A percentile compares a stretch with the other conserved stretches of the same genome.
Conservation (phyloP, 2,797 vertebrate species). For the Catostomus latipinnis region DNA sequence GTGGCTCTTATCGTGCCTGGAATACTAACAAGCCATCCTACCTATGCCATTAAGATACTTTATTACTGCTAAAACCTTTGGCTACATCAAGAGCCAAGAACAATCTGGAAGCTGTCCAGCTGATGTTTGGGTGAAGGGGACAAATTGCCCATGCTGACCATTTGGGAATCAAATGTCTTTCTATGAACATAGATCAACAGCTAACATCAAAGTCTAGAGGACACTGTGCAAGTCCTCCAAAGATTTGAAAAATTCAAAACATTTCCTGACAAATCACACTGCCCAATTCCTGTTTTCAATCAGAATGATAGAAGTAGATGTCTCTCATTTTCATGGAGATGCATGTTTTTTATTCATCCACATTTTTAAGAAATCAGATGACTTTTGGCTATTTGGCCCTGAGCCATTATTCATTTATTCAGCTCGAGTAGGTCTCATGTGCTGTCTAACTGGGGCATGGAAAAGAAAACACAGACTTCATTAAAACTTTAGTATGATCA, state of each 20-base stretch:
- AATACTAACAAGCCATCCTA: conserved; percentile 70
- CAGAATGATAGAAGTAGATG: not conserved
- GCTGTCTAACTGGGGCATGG: conserved; percentile 22
- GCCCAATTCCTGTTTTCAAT: not conserved
- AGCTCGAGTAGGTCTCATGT: conserved; percentile 29
- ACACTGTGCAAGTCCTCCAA: not conserved
- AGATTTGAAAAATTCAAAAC: not conserved
- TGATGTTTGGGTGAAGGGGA: conserved; percentile 28
- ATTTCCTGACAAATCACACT: not conserved
- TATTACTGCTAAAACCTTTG: conserved; percentile 37
- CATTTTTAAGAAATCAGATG: conserved; percentile 48
- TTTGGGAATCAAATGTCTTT: conserved; percentile 14
- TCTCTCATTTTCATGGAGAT: not conserved
- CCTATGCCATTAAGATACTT: conserved; percentile 59
- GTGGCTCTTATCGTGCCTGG: conserved; percentile 70
- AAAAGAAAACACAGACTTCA: conserved; percentile 23
- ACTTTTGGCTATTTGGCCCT: conserved; percentile 48
- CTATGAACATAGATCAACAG: conserved; percentile 10
- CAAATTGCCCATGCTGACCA: not conserved
- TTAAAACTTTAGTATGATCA: conserved; percentile 21
- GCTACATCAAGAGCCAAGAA: conserved; percentile 29
- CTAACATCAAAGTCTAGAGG: not conserved
- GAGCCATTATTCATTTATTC: conserved; percentile 43
- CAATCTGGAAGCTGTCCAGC: conserved; percentile 34
- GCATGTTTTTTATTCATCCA: not conserved